These are phyloP conservation scores for Cataglyphis albicans DNA, from an alignment of 2,888 invertebrate genomes.

Conservation along the genomic window DNA sequence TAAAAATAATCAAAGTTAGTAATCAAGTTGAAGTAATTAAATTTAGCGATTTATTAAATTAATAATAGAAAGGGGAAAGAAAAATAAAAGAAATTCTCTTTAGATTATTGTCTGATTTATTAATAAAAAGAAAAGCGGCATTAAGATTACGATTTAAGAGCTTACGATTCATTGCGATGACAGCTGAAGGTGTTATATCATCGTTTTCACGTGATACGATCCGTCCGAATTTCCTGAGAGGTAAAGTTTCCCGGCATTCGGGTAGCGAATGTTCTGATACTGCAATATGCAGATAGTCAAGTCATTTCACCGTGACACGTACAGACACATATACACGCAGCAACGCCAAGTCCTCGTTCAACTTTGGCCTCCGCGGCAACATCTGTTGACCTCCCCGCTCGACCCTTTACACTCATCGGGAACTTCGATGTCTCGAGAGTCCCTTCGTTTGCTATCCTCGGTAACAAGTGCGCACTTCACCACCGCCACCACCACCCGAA, in stretches of 20 bases:
- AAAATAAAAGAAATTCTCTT: neutral
- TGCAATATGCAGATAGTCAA: slow-evolving; percentile 30
- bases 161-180: neutral
- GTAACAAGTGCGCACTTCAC: slow-evolving; percentile 65
- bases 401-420: slow-evolving; percentile 48
- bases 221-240: slow-evolving; percentile 14
- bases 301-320: slow-evolving; percentile 8
- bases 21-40: neutral
- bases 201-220: neutral
- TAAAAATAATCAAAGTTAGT: neutral
- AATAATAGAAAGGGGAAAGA: neutral
- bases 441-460: slow-evolving; percentile 42
- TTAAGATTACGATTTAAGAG: neutral
- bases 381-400: slow-evolving; percentile 56
- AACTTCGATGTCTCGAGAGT: slow-evolving; percentile 46
- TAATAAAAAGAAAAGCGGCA: neutral
- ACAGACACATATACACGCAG: neutral
- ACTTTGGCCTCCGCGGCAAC: slow-evolving; percentile 34
- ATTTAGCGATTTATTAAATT: slow-evolving; percentile 2
- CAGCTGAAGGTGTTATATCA: neutral
- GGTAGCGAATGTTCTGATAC: slow-evolving; percentile 8
- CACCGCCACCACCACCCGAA: slow-evolving; percentile 64
- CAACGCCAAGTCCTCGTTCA: slow-evolving; percentile 8
- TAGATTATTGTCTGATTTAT: neutral
- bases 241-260: neutral